Evolutionary conservation across 2,797 vertebrate species (phyloP).

Genomic region (Eulemur mongoz): DNA sequence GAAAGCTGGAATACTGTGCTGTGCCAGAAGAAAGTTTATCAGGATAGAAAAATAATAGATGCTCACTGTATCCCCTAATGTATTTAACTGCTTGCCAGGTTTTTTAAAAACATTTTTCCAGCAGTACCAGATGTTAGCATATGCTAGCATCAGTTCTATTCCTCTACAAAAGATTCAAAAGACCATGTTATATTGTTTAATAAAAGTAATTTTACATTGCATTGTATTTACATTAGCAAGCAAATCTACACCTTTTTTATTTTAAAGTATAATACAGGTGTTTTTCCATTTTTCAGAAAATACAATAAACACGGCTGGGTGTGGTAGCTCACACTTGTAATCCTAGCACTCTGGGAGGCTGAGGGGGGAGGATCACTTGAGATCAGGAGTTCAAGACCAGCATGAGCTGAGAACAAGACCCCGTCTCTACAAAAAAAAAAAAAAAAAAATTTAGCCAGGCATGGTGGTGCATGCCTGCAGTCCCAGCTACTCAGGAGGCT

Average conservation of each 20-base stretch:
- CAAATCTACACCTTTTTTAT: background rate
- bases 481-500: too few relatives aligned
- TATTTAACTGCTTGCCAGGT: constrained; percentile 23
- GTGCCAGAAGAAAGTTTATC: background rate
- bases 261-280: background rate
- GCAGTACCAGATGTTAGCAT: background rate
- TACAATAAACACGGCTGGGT: background rate
- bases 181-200: constrained; percentile 11
- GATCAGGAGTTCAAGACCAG: too few relatives aligned
- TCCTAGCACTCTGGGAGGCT: too few relatives aligned
- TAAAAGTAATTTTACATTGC: background rate
- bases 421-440: too few relatives aligned
- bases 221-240: constrained; percentile 10
- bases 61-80: background rate
- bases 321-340: too few relatives aligned
- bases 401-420: too few relatives aligned
- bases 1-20: background rate
- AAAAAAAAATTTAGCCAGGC: too few relatives aligned
- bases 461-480: too few relatives aligned
- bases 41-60: background rate
- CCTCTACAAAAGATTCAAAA: constrained; percentile 24
- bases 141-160: background rate
- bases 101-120: constrained; percentile 6
- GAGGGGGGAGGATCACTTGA: too few relatives aligned
- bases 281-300: constrained; percentile 51